These are phyloP conservation scores for Maconellicoccus hirsutus DNA, from an alignment of 1,140 invertebrate genomes.

Conservation along the genomic window DNA sequence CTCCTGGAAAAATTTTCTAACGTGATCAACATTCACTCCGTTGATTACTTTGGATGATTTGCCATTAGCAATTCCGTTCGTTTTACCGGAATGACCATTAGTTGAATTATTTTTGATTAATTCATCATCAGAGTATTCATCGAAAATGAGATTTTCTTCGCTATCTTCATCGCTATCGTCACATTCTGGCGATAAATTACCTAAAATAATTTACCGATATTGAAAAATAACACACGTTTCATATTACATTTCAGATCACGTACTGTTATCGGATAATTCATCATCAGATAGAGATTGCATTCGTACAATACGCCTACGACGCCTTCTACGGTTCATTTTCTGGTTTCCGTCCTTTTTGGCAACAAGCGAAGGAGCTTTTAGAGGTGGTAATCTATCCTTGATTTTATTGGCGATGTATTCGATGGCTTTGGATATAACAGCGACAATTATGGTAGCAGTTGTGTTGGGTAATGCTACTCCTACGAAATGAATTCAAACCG, in stretches of 20 bases:
- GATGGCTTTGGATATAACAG: not conserved
- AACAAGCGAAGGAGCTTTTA: not conserved
- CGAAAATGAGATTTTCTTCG: slow-evolving; percentile 13
- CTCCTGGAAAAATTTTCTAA: not conserved
- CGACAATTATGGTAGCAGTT: not conserved
- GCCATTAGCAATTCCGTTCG: not conserved
- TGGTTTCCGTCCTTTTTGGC: not conserved
- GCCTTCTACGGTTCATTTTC: not conserved
- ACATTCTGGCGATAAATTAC: not conserved
- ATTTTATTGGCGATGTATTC: slow-evolving; percentile 9
- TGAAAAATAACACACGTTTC: not conserved
- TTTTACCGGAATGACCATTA: slow-evolving; percentile 3
- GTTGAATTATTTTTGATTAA: not conserved
- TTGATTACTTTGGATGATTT: not conserved
- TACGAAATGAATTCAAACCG: not conserved
- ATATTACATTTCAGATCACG: not conserved
- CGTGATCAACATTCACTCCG: not conserved
- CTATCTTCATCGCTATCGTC: slow-evolving; percentile 10
- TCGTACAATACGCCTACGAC: not conserved
- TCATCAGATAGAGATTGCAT: not conserved
- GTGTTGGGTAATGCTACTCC: not conserved
- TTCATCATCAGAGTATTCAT: slow-evolving; percentile 8
- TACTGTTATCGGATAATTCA: slow-evolving; percentile 10
- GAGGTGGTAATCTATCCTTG: not conserved
- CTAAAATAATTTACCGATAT: not conserved